Conservation (phyloP, 2,888 invertebrate species). For the Pollenia amentaria region DNA sequence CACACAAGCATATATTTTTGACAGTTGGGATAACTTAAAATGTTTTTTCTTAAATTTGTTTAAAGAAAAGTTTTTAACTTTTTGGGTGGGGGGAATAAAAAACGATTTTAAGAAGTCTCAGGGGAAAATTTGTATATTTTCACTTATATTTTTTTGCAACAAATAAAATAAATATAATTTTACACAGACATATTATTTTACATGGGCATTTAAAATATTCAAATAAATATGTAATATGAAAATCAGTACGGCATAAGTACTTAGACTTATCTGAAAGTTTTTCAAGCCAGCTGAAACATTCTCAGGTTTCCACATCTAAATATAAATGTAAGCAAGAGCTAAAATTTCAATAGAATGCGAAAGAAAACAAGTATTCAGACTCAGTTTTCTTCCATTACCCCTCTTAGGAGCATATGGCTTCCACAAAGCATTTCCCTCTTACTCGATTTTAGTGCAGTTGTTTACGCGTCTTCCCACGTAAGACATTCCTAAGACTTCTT, state of each 20-base stretch:
- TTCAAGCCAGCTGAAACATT: background rate
- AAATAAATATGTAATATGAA: background rate
- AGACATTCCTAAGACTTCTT: too few relatives aligned
- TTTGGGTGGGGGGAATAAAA: background rate
- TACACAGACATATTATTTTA: background rate
- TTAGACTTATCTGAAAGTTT: background rate
- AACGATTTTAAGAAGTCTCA: constrained; percentile 13
- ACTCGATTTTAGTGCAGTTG: too few relatives aligned
- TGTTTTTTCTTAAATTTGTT: background rate
- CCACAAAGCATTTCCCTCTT: too few relatives aligned
- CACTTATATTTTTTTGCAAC: background rate
- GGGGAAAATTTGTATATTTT: constrained; percentile 16
- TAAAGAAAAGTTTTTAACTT: background rate
- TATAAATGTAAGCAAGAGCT: background rate
- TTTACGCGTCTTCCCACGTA: too few relatives aligned
- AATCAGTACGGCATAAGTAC: background rate
- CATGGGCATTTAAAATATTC: background rate
- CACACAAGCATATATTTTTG: background rate
- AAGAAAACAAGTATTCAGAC: background rate
- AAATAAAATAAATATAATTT: background rate
- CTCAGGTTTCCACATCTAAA: background rate
- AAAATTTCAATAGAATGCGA: background rate
- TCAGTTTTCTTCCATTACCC: too few relatives aligned
- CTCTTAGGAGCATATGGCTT: too few relatives aligned
- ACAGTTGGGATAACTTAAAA: constrained; percentile 16